Evolutionary conservation across 2,888 invertebrate genomes (phyloP).

Genomic region (Gnatocerus cornutus): DNA sequence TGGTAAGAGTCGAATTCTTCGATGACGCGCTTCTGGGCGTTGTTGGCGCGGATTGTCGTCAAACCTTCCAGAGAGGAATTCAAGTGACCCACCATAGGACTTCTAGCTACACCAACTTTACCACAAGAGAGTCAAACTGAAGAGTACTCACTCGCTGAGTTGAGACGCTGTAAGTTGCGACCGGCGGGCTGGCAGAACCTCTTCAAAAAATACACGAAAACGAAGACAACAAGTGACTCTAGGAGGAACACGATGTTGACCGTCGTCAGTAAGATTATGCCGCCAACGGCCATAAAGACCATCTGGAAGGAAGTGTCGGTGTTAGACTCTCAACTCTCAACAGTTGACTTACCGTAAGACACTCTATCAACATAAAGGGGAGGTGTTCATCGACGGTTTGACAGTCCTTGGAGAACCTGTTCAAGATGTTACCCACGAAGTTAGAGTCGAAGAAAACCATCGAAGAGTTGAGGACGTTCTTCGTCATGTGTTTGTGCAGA

Average conservation of each 20-base stretch:
- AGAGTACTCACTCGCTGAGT: constrained; percentile 34
- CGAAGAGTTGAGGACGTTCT: not conserved
- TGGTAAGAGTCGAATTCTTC: constrained; percentile 76
- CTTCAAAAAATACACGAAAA: not conserved
- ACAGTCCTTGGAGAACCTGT: constrained; percentile 28
- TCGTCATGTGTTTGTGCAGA: constrained; percentile 13
- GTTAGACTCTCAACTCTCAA: too few relatives aligned
- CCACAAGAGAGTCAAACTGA: not conserved
- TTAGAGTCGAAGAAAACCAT: constrained; percentile 30
- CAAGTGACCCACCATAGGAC: constrained; percentile 83
- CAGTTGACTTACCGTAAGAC: not conserved
- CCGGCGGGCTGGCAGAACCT: constrained; percentile 41
- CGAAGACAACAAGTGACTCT: not conserved
- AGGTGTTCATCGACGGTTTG: constrained; percentile 13
- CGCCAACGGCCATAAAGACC: constrained; percentile 32
- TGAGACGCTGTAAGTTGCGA: constrained; percentile 54
- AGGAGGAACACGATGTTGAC: constrained; percentile 44
- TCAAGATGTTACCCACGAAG: constrained; percentile 24
- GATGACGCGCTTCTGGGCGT: constrained; percentile 76
- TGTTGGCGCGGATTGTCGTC: constrained; percentile 81
- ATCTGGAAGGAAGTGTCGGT: not conserved
- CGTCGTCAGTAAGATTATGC: constrained; percentile 9
- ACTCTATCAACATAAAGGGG: constrained; percentile 46
- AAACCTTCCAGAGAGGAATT: constrained; percentile 83
- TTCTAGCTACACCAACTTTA: constrained; percentile 74